Evolutionary conservation across 2,888 invertebrate species (phyloP).

Genomic region (Criorhina ranunculi): DNA sequence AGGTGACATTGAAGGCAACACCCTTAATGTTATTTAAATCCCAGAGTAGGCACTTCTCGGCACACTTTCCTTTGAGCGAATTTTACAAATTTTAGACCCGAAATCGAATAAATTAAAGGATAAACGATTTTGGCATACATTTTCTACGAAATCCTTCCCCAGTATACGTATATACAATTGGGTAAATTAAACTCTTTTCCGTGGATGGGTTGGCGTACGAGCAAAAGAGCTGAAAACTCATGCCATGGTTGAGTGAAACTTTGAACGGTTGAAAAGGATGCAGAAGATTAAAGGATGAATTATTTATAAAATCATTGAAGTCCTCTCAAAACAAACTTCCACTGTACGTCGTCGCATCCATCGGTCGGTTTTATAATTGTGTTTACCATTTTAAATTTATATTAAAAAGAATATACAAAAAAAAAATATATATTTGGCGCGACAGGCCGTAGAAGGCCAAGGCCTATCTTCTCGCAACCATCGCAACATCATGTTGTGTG

Average conservation of each 20-base stretch:
- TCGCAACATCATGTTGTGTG: too few relatives aligned
- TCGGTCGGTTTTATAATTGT: background rate
- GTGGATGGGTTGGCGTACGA: background rate
- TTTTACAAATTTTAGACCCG: conserved; percentile 2
- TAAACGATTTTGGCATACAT: background rate
- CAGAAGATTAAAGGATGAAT: conserved; percentile 12
- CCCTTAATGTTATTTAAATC: background rate
- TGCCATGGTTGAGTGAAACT: background rate
- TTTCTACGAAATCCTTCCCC: background rate
- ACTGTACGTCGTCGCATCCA: too few relatives aligned
- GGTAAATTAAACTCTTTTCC: background rate
- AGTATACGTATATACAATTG: background rate
- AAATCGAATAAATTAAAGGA: conserved; percentile 5
- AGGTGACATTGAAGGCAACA: background rate
- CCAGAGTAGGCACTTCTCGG: background rate
- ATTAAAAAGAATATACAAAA: background rate
- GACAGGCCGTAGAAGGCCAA: too few relatives aligned
- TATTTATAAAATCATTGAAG: background rate
- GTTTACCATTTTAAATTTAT: background rate
- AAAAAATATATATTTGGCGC: too few relatives aligned
- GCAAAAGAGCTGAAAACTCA: background rate
- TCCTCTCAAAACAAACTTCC: background rate
- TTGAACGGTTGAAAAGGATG: background rate
- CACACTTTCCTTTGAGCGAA: background rate
- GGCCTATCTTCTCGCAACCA: too few relatives aligned